Base-by-base conservation (phyloP, 2,888 invertebrate species). In the Synergus umbraculus region DNA sequence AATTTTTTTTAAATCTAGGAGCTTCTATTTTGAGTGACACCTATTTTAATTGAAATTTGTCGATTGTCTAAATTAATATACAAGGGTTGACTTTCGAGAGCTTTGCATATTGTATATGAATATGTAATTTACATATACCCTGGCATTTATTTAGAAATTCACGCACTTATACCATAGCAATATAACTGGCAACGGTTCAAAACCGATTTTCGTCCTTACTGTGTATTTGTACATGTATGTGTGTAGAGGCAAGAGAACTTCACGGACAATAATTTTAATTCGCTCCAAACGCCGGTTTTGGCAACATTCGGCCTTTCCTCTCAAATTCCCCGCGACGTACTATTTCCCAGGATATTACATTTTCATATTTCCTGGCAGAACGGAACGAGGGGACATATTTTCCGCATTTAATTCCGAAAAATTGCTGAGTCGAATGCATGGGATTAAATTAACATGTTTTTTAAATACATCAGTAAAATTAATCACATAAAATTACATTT, bases 291-390 rank as follows among this genome's bases (percentile, higher is more conserved):
- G 67, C 67, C 67, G 44, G 67, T 67, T 67, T 67, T 67, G 67
- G 67, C 67, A 67, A 67, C 67, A 44, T 67, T 67, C 67, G 67
- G 44, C 67, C 67, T 67, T 44, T 44, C 67, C 67, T 67, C 67
- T 46, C 44, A 67, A 67, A 22, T 67, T 67, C 22, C 46, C 67
- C 46, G 43, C 67, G 44, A 46, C 46, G 44, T 67, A 13, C 67
- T 67, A 67, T 67, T 67, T 67, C 44, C 66, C 44, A 67, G 67
- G 67, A 67, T 67, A 67, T 67, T 67, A 67, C 67, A 67, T 67
- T 67, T 67, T 67, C 67, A 67, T 67, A 67, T 67, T 67, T 67
- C 67, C 67, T 67, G 67, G 44, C 44, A 67, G 22, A 67, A 67
- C 44, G 67, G 18, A 67, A 67, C 44, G 44, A 65, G 65, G 67